A percentile compares a stretch with the other conserved stretches of the same genome.
phyloP scores from a whole-genome alignment of 2,797 vertebrate species.

The Phataginus tricuspis region DNA sequence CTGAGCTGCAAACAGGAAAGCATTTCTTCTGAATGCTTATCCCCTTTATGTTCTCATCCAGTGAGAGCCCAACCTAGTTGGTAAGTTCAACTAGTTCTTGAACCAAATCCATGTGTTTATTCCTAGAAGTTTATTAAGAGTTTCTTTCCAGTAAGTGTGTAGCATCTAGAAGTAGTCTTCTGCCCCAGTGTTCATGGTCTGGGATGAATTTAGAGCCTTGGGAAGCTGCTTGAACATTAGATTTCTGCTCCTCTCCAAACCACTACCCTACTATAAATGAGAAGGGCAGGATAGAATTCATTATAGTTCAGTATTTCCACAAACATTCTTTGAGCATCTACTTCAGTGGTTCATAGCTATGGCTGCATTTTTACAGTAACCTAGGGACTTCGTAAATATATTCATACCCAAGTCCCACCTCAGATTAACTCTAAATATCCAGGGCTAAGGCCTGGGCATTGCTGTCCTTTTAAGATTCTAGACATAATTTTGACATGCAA shows the following conservation, averaged over 20 bases:
- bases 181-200: neutral
- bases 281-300: neutral
- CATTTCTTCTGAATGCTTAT: neutral
- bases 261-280: neutral
- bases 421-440: neutral
- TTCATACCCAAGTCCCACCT: neutral
- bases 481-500: neutral
- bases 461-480: neutral
- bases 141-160: neutral
- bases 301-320: neutral
- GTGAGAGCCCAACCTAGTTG: neutral
- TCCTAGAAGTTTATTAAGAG: neutral
- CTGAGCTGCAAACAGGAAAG: neutral
- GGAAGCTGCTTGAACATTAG: neutral
- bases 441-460: neutral
- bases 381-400: neutral
- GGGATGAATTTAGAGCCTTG: neutral
- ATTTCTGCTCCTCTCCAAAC: neutral
- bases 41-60: neutral
- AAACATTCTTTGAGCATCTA: neutral
- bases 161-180: neutral
- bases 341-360: neutral
- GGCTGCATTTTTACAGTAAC: neutral
- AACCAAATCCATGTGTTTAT: neutral
- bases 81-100: neutral